phyloP scores from a whole-genome alignment of 1,140 invertebrate species.

The Elymnias hypermnestra region DNA sequence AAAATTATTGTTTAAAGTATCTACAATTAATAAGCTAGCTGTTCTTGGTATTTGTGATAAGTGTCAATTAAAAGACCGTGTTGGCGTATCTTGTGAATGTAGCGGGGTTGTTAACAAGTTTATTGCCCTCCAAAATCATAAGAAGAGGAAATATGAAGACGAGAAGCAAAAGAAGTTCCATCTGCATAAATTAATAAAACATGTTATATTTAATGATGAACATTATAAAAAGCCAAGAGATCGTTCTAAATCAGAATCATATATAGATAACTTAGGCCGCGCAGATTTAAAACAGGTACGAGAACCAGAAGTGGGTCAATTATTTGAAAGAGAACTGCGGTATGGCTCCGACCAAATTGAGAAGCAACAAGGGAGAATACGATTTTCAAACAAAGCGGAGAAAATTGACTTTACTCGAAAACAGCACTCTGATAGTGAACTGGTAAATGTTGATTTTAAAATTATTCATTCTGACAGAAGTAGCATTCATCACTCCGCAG shows the following conservation, averaged over 20 bases:
- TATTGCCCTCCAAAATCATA: constrained; percentile 5
- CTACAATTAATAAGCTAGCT: constrained; percentile 16
- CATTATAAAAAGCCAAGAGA: neutral
- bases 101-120: constrained; percentile 15
- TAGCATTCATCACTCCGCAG: too few species aligned
- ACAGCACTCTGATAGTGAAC: neutral
- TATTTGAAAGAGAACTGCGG: neutral
- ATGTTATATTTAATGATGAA: neutral
- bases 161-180: neutral
- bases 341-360: neutral
- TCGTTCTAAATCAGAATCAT: neutral
- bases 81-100: constrained; percentile 13
- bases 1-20: constrained; percentile 17
- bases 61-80: constrained; percentile 15
- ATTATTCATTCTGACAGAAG: neutral
- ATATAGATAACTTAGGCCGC: neutral
- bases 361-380: neutral
- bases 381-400: neutral
- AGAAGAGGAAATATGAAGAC: constrained; percentile 9
- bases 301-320: constrained; percentile 2
- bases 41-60: constrained; percentile 25
- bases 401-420: neutral
- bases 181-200: too few species aligned
- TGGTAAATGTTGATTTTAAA: neutral
- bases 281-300: neutral